These are phyloP conservation scores for Egretta garzetta DNA, from an alignment of 2,113 vertebrate genomes.

Conservation along the genomic window DNA sequence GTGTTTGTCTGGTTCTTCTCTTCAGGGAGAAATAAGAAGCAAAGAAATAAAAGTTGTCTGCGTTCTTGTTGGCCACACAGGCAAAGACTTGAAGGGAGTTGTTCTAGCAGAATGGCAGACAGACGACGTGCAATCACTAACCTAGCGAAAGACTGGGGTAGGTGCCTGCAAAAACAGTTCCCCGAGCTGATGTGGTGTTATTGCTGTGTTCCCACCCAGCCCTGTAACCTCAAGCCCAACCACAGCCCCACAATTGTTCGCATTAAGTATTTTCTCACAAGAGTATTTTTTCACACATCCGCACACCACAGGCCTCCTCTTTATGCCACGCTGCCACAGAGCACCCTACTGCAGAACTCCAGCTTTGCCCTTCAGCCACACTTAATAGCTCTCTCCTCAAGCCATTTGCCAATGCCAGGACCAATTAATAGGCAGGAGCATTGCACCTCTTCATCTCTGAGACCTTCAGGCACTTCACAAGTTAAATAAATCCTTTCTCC, in stretches of 20 bases:
- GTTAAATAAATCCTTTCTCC: not conserved
- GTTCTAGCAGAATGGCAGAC: not conserved
- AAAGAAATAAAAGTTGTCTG: not conserved
- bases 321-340: fast-evolving
- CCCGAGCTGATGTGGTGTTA: not conserved
- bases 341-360: not conserved
- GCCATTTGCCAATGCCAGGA: not conserved
- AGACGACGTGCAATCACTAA: not conserved
- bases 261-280: not conserved
- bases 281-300: not conserved
- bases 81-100: not conserved
- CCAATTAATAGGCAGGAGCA: not conserved
- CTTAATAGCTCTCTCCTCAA: not conserved
- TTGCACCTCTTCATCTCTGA: not conserved
- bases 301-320: not conserved
- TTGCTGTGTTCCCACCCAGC: not conserved
- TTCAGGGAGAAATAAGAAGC: not conserved
- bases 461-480: not conserved
- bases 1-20: not conserved
- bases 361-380: not conserved
- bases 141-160: not conserved
- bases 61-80: not conserved
- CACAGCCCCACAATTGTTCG: not conserved
- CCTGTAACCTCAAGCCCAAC: not conserved
- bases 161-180: not conserved